Conservation (phyloP, 2,797 vertebrate species). For the Babyrousa celebensis region DNA sequence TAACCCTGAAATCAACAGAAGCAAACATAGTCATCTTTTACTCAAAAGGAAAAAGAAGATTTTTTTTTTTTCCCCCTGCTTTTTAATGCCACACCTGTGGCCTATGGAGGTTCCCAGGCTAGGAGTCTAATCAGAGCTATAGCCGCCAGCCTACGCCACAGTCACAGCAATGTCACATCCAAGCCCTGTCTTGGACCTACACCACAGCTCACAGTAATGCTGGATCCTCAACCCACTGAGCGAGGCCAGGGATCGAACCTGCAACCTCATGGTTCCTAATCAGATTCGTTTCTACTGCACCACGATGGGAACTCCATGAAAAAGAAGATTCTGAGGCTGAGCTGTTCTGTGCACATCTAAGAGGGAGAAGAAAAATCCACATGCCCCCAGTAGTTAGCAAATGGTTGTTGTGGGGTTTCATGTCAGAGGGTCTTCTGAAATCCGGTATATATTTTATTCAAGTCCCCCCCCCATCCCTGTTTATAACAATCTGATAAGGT, state of each 20-base stretch:
- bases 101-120: no score
- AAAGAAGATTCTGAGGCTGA: slow-evolving; percentile 15
- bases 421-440: slow-evolving; percentile 19
- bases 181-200: no score
- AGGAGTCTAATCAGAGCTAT: no score
- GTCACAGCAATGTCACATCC: no score
- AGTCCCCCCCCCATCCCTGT: neutral
- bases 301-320: neutral
- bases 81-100: no score
- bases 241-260: no score
- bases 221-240: no score
- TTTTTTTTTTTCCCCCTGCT: neutral
- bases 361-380: neutral
- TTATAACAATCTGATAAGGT: neutral
- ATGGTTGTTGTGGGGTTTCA: neutral
- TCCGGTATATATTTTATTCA: neutral
- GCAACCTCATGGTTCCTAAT: no score
- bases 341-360: neutral
- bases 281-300: no score
- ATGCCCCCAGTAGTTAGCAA: neutral
- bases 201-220: no score
- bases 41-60: neutral
- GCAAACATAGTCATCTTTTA: neutral
- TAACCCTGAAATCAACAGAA: slow-evolving; percentile 49
- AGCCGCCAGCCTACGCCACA: no score